Evolutionary conservation across 2,113 vertebrate genomes (phyloP).

Genomic region (Pyxicephalus adspersus): DNA sequence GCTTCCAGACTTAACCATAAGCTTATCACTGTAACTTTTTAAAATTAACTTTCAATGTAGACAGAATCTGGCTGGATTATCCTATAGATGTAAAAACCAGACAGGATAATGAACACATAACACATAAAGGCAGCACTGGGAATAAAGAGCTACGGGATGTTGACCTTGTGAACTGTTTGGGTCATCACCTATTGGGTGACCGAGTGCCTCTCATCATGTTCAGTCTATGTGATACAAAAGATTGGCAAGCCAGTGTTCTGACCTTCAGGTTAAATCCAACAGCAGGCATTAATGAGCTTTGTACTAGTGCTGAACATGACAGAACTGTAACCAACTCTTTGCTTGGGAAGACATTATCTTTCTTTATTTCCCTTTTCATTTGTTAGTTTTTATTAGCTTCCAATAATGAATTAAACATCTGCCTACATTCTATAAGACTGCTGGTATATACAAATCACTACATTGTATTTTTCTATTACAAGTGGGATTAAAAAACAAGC

Average conservation of each 20-base stretch:
- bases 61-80: background rate
- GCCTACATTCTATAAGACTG: background rate
- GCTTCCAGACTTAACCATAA: slow-evolving; percentile 23
- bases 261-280: slow-evolving; percentile 52
- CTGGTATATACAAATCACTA: too few relatives aligned
- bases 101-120: slow-evolving; percentile 35
- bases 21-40: slow-evolving; percentile 19
- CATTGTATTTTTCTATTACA: too few relatives aligned
- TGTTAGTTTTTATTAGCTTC: slow-evolving; percentile 34
- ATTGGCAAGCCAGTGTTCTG: slow-evolving; percentile 44
- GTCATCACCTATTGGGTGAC: slow-evolving; percentile 41
- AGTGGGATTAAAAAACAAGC: too few relatives aligned
- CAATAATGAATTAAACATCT: slow-evolving; percentile 46
- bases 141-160: slow-evolving; percentile 24
- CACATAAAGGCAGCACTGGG: slow-evolving; percentile 21
- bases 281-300: slow-evolving; percentile 50
- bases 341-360: slow-evolving; percentile 33
- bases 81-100: slow-evolving; percentile 21
- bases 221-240: slow-evolving; percentile 30
- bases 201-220: slow-evolving; percentile 36
- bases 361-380: slow-evolving; percentile 24
- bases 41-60: slow-evolving; percentile 32
- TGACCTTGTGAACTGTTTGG: slow-evolving; percentile 45
- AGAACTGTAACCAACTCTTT: slow-evolving; percentile 36
- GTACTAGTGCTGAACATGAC: slow-evolving; percentile 37